Evolutionary conservation across 2,797 vertebrate species (phyloP), one percentile per base, ranked within the genome.

Genomic region (Helostoma temminkii): DNA sequence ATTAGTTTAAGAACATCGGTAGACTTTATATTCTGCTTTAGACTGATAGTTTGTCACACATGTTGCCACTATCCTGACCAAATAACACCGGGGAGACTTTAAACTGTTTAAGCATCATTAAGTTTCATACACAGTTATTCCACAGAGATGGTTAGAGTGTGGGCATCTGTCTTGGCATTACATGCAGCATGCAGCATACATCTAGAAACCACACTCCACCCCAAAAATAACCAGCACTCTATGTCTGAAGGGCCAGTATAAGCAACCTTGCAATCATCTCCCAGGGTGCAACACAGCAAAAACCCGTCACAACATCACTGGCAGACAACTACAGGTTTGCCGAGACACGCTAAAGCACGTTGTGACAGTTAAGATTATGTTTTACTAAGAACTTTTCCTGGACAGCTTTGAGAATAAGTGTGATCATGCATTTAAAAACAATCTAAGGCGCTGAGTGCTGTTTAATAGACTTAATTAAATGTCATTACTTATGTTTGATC

Each of bases 211-310:
- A 46, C 78, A 81, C 79, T 84, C 85, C 87, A 87, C 84, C 85
- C 83, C 69, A 58, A 84, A n/a, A 83, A 84, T 90, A 91, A 92
- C 90, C 87, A 92, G 83, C 67, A 87, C 80, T 85, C 49, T 83
- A 70, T 73, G 84, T 79, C 72, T 87, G 79, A 37, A 87, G 86
- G 84, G 82, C 82, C 83, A 78, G 82, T 69, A 86, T 86, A 86
- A 81, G 85, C 87, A 86, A 84, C 66, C 86, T 46, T 89, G 81
- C 86, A 88, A 90, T 92, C 88, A 90, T 88, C 72, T 83, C 79
- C 81, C 80, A 77, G 77, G 56, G 81, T 72, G 84, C 77, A 88
- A 82, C 76, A 73, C 79, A 76, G 77, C 60, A 32, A 74, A 19
- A 80, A 72, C 37, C 76, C 62, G 24, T 80, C 78, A 71, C 77